Conservation (phyloP, 2,888 invertebrate genomes). For the Drosophila fulvimacula region DNA sequence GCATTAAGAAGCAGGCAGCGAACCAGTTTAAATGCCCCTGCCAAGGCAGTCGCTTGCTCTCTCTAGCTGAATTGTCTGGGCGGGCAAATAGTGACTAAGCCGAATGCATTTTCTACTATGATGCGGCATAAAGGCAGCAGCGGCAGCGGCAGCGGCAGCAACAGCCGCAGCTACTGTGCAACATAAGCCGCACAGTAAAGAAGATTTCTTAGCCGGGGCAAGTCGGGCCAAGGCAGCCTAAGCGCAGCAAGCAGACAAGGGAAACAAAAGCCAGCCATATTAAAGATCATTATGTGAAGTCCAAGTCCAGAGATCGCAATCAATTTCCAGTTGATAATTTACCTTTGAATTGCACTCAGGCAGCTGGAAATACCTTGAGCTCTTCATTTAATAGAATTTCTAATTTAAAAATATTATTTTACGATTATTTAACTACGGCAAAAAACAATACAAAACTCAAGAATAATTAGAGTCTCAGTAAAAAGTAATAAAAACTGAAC, state of each 20-base stretch:
- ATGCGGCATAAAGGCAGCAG: slow-evolving; percentile 26
- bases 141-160: slow-evolving; percentile 38
- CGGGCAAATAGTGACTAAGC: slow-evolving; percentile 68
- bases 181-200: slow-evolving; percentile 47
- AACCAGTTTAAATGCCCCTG: slow-evolving; percentile 44
- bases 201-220: slow-evolving; percentile 27
- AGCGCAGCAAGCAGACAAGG: slow-evolving; percentile 19
- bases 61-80: slow-evolving; percentile 44
- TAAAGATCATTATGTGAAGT: slow-evolving; percentile 40
- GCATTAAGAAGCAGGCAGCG: slow-evolving; percentile 20
- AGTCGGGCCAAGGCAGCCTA: not conserved
- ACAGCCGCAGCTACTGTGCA: slow-evolving; percentile 56
- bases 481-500: not conserved
- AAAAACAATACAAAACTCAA: not conserved
- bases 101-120: slow-evolving; percentile 56
- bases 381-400: slow-evolving; percentile 1
- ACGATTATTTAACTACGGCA: slow-evolving; percentile 9
- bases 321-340: slow-evolving; percentile 34
- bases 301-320: slow-evolving; percentile 34
- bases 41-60: slow-evolving; percentile 3
- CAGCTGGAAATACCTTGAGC: slow-evolving; percentile 7
- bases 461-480: not conserved
- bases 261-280: slow-evolving; percentile 23
- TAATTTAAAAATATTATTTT: slow-evolving; percentile 7
- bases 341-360: slow-evolving; percentile 12